Evolutionary conservation across 92 coral and sea anemone species (phyloP).

Genomic region (Porites evermanni): DNA sequence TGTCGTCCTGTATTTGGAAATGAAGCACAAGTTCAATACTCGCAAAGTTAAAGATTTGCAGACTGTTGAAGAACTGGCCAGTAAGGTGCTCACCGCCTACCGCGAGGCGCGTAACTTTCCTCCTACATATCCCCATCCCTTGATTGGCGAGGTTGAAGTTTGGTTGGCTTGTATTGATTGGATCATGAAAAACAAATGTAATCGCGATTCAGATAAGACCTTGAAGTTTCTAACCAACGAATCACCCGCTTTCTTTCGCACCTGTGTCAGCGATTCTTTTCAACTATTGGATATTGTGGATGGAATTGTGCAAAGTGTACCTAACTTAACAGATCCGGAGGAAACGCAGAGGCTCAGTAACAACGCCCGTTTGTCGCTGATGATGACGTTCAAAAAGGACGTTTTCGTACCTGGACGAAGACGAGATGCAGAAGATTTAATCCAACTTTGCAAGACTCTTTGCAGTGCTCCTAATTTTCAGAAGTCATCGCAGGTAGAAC

Average conservation of each 20-base stretch:
- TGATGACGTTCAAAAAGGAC: conserved; percentile 53
- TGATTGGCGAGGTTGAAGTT: conserved; percentile 89
- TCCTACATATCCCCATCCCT: conserved; percentile 77
- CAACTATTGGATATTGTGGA: conserved; percentile 79
- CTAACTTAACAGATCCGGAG: conserved; percentile 72
- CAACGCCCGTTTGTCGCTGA: conserved; percentile 61
- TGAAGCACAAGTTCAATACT: conserved; percentile 30
- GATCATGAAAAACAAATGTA: conserved; percentile 70
- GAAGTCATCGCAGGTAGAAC: conserved; percentile 58
- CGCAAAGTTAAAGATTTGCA: conserved; percentile 47
- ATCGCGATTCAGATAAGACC: conserved; percentile 68
- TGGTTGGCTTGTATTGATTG: conserved; percentile 86
- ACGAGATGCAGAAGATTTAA: conserved; percentile 59
- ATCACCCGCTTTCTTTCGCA: conserved; percentile 78
- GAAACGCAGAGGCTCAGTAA: conserved; percentile 65
- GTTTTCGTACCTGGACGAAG: conserved; percentile 4
- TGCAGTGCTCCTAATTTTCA: conserved; percentile 69
- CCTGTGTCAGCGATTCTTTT: conserved; percentile 82
- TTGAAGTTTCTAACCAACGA: conserved; percentile 57
- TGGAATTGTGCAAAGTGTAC: conserved; percentile 63
- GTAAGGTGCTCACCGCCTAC: conserved; percentile 61
- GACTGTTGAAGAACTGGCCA: conserved; percentile 58
- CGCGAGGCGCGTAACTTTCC: conserved; percentile 78
- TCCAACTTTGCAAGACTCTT: conserved; percentile 66
- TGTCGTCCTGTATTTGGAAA: conserved; percentile 55